Conservation (phyloP, 2,888 invertebrate genomes). For the Nephrotoma guestfalica region DNA sequence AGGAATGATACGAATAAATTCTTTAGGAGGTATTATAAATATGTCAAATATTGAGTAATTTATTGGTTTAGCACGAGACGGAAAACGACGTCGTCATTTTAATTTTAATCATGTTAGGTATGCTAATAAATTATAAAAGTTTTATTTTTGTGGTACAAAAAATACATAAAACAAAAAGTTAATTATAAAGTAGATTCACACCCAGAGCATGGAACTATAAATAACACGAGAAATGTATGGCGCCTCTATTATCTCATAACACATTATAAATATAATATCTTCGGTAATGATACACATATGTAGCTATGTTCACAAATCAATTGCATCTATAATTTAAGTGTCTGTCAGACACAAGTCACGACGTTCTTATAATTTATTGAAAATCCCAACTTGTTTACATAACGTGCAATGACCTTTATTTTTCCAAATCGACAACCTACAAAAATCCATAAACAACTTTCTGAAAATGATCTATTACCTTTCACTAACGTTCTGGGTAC, state of each 20-base stretch:
- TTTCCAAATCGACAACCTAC: neutral
- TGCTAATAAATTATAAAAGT: neutral
- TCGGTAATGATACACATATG: neutral
- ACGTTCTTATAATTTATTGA: neutral
- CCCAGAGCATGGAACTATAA: neutral
- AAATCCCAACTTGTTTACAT: neutral
- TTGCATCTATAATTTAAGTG: neutral
- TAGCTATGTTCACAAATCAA: neutral
- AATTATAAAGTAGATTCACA: neutral
- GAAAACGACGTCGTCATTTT: neutral
- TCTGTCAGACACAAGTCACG: neutral
- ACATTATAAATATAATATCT: neutral
- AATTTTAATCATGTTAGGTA: neutral
- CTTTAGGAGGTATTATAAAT: neutral
- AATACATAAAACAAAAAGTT: neutral
- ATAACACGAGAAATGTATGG: neutral
- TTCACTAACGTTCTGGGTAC: neutral
- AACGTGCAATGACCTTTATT: neutral
- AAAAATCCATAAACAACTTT: neutral
- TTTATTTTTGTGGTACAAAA: too few relatives aligned
- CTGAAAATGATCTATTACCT: neutral
- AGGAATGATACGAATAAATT: neutral
- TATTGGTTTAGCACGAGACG: neutral
- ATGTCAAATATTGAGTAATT: neutral
- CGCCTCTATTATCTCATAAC: neutral